These are phyloP conservation scores for Andrena chrysosceles DNA, from an alignment of 2,888 invertebrate species.

Conservation along the genomic window DNA sequence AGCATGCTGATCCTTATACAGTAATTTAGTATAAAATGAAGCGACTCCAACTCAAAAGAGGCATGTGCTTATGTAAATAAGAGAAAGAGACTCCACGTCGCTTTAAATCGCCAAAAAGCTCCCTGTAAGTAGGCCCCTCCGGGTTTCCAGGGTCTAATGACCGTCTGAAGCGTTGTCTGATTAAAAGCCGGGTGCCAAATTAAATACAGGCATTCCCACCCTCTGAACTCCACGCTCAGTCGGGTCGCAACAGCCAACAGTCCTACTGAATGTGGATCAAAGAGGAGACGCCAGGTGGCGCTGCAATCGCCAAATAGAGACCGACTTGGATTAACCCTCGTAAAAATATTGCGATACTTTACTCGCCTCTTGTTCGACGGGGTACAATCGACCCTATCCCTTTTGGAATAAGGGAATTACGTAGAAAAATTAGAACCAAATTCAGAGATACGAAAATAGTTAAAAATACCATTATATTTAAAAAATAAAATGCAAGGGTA, in stretches of 20 bases:
- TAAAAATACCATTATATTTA: background rate
- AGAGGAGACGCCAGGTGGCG: conserved; percentile 26
- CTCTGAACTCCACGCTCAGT: background rate
- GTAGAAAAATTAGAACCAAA: too few species aligned
- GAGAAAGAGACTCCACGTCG: conserved; percentile 5
- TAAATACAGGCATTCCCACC: conserved; percentile 73
- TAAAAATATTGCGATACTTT: conserved; percentile 58
- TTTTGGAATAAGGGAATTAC: background rate
- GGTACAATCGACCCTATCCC: conserved; percentile 31
- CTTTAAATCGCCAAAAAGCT: conserved; percentile 70
- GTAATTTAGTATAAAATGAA: too few species aligned
- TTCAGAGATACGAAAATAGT: background rate
- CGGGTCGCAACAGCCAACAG: conserved; percentile 37
- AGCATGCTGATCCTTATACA: background rate
- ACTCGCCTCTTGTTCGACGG: conserved; percentile 52
- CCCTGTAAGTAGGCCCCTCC: conserved; percentile 61
- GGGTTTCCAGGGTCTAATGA: conserved; percentile 56
- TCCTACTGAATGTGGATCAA: conserved; percentile 53
- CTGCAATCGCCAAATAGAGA: conserved; percentile 6
- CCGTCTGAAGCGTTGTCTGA: conserved; percentile 72
- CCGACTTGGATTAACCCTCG: conserved; percentile 44
- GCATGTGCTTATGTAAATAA: too few species aligned
- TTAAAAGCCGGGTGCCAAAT: conserved; percentile 76
- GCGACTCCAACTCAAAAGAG: too few species aligned
- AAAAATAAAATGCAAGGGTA: too few species aligned